Conservation (phyloP, 2,113 vertebrate species). For the Sinocyclocheilus rhinocerous region DNA sequence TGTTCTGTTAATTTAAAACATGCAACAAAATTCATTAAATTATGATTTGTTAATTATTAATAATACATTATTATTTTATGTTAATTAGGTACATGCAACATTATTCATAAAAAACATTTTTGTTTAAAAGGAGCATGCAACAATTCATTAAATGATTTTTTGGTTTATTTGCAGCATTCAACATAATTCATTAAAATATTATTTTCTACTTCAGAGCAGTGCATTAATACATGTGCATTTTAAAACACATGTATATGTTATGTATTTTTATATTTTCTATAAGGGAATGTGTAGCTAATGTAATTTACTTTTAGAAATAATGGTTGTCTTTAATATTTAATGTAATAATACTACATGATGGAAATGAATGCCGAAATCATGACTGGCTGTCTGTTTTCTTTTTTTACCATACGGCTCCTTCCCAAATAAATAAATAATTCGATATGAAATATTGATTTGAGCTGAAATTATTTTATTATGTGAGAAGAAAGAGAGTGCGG, state of each 20-base stretch:
- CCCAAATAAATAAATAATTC: conserved; percentile 3
- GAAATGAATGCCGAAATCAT: not conserved
- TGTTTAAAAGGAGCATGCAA: no score
- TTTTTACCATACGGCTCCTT: not conserved
- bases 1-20: no score
- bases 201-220: no score
- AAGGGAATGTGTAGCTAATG: not conserved
- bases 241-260: not conserved
- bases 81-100: not conserved
- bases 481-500: not conserved
- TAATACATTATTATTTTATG: no score
- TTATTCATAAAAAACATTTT: no score
- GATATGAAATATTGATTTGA: conserved; percentile 21
- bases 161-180: not conserved
- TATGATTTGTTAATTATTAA: no score
- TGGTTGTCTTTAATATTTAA: not conserved
- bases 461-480: conserved; percentile 9
- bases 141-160: no score
- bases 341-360: not conserved
- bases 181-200: no score
- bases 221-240: not conserved
- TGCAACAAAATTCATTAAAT: no score
- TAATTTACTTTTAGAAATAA: not conserved
- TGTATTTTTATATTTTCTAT: not conserved
- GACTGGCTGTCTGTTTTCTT: not conserved